These are phyloP conservation scores for Agonopterix heracliana DNA, from an alignment of 2,888 invertebrate species.

Conservation along the genomic window DNA sequence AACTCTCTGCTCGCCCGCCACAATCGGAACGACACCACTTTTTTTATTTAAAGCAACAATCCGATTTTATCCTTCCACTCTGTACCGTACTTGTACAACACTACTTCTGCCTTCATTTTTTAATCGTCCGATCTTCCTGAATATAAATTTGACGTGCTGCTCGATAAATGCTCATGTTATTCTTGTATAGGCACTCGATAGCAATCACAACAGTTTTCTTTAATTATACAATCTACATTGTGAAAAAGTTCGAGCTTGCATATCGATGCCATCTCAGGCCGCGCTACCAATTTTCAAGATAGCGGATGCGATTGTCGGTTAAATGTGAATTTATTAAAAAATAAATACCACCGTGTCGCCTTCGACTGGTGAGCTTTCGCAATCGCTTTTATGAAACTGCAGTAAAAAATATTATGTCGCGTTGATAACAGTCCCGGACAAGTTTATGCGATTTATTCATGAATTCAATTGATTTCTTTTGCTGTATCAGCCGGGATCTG, in stretches of 20 bases:
- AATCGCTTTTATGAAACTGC: constrained; percentile 39
- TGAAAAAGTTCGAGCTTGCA: constrained; percentile 34
- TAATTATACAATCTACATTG: constrained; percentile 72
- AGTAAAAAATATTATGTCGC: constrained; percentile 62
- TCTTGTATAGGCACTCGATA: constrained; percentile 51
- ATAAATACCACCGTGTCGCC: constrained; percentile 38
- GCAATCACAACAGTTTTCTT: constrained; percentile 59
- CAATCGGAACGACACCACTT: constrained; percentile 58
- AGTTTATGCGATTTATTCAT: constrained; percentile 67
- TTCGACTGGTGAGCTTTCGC: constrained; percentile 37
- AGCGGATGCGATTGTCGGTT: constrained; percentile 50
- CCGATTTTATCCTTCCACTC: constrained; percentile 38
- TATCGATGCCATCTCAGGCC: constrained; percentile 53
- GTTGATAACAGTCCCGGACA: constrained; percentile 49
- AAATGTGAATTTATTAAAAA: constrained; percentile 61
- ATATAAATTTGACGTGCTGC: constrained; percentile 36
- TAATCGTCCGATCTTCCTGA: constrained; percentile 13
- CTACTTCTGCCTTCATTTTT: constrained; percentile 12
- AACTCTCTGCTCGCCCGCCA: constrained; percentile 55
- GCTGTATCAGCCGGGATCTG: constrained; percentile 42
- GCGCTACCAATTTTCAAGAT: constrained; percentile 63
- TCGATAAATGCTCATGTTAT: constrained; percentile 34
- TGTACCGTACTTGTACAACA: constrained; percentile 23
- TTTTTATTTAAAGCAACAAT: constrained; percentile 55
- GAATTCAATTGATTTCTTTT: constrained; percentile 66